phyloP scores from a whole-genome alignment of 1,140 invertebrate genomes.

The Phocides pigmalion region DNA sequence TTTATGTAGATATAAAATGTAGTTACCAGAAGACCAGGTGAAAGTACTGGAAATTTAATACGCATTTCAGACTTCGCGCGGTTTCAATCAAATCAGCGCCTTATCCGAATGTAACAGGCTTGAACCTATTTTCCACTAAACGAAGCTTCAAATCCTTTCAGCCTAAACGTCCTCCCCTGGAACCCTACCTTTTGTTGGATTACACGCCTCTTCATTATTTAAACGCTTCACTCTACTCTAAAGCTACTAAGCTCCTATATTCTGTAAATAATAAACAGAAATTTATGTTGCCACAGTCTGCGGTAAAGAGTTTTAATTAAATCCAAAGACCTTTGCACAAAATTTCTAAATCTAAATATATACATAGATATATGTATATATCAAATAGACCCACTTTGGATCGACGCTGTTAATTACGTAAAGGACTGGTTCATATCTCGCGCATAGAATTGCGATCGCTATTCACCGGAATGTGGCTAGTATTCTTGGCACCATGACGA shows the following conservation, averaged over 20 bases:
- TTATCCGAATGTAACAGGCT: conserved; percentile 14
- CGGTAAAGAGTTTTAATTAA: conserved; percentile 19
- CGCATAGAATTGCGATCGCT: no score
- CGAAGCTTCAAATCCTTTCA: conserved; percentile 20
- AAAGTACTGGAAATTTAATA: not conserved
- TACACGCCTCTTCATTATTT: conserved; percentile 18
- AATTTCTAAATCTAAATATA: no score
- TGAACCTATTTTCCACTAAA: conserved; percentile 22
- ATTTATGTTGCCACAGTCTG: conserved; percentile 4
- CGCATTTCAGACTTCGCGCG: not conserved
- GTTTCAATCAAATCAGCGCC: conserved; percentile 7
- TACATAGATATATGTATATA: not conserved
- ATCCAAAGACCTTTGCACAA: not conserved
- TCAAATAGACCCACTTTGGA: no score
- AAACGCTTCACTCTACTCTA: conserved; percentile 9
- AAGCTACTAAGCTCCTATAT: conserved; percentile 26
- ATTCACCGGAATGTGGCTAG: no score
- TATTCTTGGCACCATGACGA: no score
- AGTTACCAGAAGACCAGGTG: no score
- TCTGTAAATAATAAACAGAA: conserved; percentile 20
- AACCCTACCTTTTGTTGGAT: conserved; percentile 26
- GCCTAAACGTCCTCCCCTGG: conserved; percentile 9
- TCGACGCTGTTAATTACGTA: no score
- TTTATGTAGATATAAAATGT: no score
- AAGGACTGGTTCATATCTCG: no score